phyloP scores from a whole-genome alignment of 2,797 vertebrate genomes.

The Halcyon leucocephala region DNA sequence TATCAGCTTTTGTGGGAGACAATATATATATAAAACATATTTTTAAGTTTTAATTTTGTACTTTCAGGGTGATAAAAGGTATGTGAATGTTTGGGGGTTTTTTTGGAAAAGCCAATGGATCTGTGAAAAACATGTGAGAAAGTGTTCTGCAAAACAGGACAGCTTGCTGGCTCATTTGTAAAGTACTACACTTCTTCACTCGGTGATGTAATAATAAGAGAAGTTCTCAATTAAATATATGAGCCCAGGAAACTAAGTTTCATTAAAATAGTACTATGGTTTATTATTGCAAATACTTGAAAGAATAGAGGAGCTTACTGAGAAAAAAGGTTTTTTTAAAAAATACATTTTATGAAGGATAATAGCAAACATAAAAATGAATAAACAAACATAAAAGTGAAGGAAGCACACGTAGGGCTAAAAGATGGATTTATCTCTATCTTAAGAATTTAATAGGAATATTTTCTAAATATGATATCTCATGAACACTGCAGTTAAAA shows the following conservation, averaged over 20 bases:
- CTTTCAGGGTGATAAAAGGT: neutral
- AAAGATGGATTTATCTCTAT: neutral
- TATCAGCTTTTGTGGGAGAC: neutral
- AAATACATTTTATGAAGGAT: neutral
- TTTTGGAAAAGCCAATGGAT: neutral
- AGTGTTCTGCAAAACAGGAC: neutral
- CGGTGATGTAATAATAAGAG: neutral
- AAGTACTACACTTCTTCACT: neutral
- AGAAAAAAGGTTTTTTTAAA: neutral
- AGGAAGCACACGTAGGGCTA: neutral
- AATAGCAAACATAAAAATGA: neutral
- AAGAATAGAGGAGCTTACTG: neutral
- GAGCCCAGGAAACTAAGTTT: neutral
- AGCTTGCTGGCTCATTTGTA: accelerated
- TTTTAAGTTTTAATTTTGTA: neutral
- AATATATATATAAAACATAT: neutral
- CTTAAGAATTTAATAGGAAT: neutral
- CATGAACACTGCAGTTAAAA: neutral
- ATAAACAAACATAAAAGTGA: neutral
- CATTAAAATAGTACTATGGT: neutral
- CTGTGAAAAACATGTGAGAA: neutral
- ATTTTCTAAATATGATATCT: neutral
- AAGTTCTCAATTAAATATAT: neutral
- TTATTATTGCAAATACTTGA: neutral
- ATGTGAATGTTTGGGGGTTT: neutral